Conservation (phyloP, 2,888 invertebrate genomes). For the Morpho helenor region DNA sequence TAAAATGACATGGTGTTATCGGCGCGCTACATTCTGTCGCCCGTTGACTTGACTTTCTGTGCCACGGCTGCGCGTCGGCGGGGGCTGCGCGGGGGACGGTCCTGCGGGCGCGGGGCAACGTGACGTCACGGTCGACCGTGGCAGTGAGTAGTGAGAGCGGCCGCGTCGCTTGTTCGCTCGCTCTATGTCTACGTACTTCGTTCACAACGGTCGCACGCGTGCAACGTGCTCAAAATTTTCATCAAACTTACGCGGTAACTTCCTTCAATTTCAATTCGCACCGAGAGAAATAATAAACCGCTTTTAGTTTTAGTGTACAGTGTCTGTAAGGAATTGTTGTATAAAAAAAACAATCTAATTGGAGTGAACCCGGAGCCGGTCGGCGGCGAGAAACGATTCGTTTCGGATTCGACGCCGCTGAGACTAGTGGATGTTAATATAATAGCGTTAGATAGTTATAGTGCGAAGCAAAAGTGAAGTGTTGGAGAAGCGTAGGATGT, state of each 20-base stretch:
- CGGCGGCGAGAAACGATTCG: constrained; percentile 56
- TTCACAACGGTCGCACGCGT: constrained; percentile 72
- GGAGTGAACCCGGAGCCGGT: constrained; percentile 44
- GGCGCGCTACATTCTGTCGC: constrained; percentile 69
- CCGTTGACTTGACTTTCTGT: constrained; percentile 70
- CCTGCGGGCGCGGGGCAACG: constrained; percentile 45
- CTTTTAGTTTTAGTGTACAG: constrained; percentile 60
- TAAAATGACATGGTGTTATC: constrained; percentile 63
- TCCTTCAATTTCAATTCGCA: constrained; percentile 42
- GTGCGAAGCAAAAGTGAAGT: constrained; percentile 73
- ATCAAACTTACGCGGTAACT: constrained; percentile 52
- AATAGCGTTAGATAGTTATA: constrained; percentile 65
- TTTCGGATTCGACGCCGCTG: constrained; percentile 56
- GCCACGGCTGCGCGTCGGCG: constrained; percentile 60
- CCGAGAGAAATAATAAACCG: constrained; percentile 50
- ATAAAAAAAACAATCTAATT: constrained; percentile 36
- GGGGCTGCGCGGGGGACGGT: constrained; percentile 33
- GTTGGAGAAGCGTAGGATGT: constrained; percentile 72
- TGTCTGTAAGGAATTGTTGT: constrained; percentile 47
- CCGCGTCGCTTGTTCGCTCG: constrained; percentile 64
- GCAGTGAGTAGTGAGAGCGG: constrained; percentile 78
- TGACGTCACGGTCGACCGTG: constrained; percentile 78
- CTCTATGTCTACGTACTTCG: constrained; percentile 69
- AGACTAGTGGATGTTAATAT: constrained; percentile 59
- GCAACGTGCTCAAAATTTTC: constrained; percentile 59